A percentile compares a stretch with the other conserved stretches of the same genome.
These are phyloP conservation scores for Scophthalmus maximus DNA, from an alignment of 2,113 vertebrate species.

Conservation along the genomic window DNA sequence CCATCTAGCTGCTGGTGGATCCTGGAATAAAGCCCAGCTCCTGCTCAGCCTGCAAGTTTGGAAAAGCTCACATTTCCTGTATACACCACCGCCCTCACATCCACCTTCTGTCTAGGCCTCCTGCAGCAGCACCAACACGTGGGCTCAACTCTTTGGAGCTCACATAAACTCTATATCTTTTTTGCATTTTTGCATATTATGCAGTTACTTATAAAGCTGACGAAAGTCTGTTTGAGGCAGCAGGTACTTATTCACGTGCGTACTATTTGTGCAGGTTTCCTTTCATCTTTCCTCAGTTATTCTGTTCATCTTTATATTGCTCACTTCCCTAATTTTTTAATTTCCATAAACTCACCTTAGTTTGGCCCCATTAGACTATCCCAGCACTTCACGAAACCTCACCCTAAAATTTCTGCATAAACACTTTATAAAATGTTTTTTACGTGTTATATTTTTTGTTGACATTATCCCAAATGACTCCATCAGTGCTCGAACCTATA, in stretches of 20 bases:
- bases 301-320: too few relatives aligned
- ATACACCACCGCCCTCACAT: constrained; percentile 51
- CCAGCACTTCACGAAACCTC: too few relatives aligned
- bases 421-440: too few relatives aligned
- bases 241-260: neutral
- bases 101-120: constrained; percentile 37
- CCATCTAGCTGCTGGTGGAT: constrained; percentile 62
- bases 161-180: neutral
- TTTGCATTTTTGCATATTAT: constrained; percentile 4
- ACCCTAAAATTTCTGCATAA: too few relatives aligned
- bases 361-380: too few relatives aligned
- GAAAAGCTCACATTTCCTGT: constrained; percentile 75
- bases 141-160: neutral
- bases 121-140: neutral
- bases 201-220: neutral
- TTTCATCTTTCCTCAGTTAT: too few relatives aligned
- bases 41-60: constrained; percentile 56
- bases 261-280: too few relatives aligned
- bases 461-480: too few relatives aligned
- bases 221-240: neutral
- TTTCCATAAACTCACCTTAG: too few relatives aligned
- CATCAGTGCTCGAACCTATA: neutral
- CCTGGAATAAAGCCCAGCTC: constrained; percentile 63
- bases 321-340: too few relatives aligned
- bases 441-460: too few relatives aligned